A percentile compares a stretch with the other conserved stretches of the same genome.
phyloP scores from a whole-genome alignment of 1,140 invertebrate genomes.

The Ylistrum balloti region DNA sequence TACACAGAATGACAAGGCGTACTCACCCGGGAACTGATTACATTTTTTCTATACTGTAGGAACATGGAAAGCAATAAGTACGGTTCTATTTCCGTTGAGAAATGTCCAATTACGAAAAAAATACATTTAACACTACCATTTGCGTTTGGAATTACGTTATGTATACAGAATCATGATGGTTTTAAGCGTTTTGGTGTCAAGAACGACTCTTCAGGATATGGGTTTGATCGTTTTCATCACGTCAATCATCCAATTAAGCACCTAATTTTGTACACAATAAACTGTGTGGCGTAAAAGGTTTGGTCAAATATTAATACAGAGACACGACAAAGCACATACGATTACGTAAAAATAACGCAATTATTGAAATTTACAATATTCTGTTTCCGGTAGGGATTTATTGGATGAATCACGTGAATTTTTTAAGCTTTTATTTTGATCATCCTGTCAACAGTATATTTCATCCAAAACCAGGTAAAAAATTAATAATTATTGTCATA shows the following conservation, averaged over 20 bases:
- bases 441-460: no score
- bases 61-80: background rate
- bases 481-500: no score
- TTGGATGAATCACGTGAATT: no score
- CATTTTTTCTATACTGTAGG: no score
- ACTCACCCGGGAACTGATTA: no score
- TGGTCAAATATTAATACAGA: background rate
- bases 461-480: no score
- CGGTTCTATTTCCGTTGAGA: background rate
- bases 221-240: background rate
- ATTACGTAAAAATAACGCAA: background rate
- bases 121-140: background rate
- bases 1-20: no score
- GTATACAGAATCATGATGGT: background rate
- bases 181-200: background rate
- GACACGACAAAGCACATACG: background rate
- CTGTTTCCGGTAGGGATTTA: no score
- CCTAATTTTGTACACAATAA: background rate
- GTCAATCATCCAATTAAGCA: background rate
- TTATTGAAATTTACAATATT: background rate
- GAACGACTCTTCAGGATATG: no score
- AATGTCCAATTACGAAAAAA: background rate
- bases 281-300: background rate
- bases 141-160: background rate
- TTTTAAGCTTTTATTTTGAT: no score